Conservation (phyloP, 1,140 invertebrate genomes). For the Drosophila murphyi region DNA sequence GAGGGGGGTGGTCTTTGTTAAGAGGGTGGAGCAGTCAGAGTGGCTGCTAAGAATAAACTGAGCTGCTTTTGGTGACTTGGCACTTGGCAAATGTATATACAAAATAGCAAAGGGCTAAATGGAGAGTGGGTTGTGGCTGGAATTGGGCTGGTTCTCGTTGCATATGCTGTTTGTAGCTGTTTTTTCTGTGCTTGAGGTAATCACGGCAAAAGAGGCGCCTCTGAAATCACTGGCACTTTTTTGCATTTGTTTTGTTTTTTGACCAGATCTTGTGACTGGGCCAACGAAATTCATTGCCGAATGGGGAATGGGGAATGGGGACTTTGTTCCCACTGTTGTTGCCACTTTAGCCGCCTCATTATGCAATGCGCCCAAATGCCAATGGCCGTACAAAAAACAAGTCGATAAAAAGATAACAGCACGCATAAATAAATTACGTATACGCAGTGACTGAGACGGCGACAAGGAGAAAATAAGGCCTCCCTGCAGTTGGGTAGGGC, state of each 20-base stretch:
- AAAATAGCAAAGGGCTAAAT: constrained; percentile 10
- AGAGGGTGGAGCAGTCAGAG: not conserved
- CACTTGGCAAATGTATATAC: constrained; percentile 53
- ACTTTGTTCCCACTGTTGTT: not conserved
- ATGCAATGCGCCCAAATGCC: constrained; percentile 38
- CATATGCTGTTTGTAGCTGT: not conserved
- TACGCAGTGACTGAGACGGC: constrained; percentile 19
- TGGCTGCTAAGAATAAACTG: not conserved
- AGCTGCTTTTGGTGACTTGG: constrained; percentile 19
- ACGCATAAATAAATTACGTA: constrained; percentile 51
- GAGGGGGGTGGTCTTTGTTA: not conserved
- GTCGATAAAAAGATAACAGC: constrained; percentile 26
- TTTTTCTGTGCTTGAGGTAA: constrained; percentile 17
- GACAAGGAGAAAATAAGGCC: too few relatives aligned
- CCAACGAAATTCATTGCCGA: constrained; percentile 5
- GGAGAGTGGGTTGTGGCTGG: constrained; percentile 3
- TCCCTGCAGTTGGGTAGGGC: not conserved
- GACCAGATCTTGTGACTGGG: constrained; percentile 46
- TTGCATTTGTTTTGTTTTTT: not conserved
- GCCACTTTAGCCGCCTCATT: constrained; percentile 1
- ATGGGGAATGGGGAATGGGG: not conserved
- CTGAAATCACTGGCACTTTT: constrained; percentile 16
- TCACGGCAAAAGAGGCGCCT: constrained; percentile 23
- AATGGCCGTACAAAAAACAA: constrained; percentile 25
- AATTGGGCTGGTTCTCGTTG: not conserved